Conservation (phyloP, 2,113 vertebrate species). For the Ptyas mucosa region DNA sequence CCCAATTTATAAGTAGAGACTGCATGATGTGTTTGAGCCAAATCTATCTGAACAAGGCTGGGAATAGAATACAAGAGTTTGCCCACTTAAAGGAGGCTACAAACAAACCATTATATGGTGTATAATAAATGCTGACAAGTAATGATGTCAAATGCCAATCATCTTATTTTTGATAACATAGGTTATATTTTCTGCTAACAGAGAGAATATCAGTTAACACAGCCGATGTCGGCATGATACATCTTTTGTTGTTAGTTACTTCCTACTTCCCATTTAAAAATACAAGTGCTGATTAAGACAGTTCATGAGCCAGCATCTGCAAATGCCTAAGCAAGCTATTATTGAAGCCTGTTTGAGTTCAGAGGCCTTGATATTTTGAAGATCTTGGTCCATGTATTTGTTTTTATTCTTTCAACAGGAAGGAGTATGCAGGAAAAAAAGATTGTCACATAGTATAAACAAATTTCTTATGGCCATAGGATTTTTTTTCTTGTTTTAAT, state of each 20-base stretch:
- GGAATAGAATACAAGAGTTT: neutral
- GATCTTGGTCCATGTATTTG: neutral
- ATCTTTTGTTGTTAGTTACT: neutral
- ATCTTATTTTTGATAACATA: neutral
- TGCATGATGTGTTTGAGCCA: neutral
- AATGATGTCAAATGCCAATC: neutral
- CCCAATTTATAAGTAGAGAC: neutral
- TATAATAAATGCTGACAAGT: neutral
- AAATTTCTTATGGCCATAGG: neutral
- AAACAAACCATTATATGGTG: neutral
- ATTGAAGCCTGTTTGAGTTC: neutral
- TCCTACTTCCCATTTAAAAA: neutral
- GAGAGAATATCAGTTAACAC: neutral
- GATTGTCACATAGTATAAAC: neutral
- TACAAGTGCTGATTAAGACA: neutral
- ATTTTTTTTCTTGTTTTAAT: neutral
- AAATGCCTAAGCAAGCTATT: neutral
- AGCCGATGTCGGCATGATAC: neutral
- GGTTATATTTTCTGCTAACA: neutral
- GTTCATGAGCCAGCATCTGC: neutral
- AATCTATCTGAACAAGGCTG: neutral
- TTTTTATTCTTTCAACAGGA: neutral
- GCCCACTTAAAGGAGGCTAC: neutral
- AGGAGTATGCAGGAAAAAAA: neutral
- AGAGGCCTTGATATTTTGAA: neutral